These are phyloP conservation scores for Peromyscus attwateri DNA, from an alignment of 2,797 vertebrate genomes.

Conservation along the genomic window DNA sequence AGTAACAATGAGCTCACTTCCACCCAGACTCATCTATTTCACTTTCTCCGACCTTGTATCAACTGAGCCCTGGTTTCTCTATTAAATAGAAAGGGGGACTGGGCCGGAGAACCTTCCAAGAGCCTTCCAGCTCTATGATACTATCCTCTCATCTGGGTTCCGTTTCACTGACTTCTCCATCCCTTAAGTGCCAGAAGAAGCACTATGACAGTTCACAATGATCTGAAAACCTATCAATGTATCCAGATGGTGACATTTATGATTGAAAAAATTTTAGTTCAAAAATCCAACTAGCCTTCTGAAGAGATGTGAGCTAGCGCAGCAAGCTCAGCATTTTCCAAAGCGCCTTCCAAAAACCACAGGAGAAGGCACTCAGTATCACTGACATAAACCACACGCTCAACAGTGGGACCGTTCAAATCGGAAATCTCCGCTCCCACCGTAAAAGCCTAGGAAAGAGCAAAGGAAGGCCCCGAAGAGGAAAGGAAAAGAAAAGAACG, in stretches of 20 bases:
- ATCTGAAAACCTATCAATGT: not conserved
- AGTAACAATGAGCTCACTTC: not conserved
- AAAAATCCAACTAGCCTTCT: slow-evolving; percentile 46
- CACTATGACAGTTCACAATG: not conserved
- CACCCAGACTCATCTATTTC: not conserved
- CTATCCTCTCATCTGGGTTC: not conserved
- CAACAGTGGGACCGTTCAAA: slow-evolving; percentile 28
- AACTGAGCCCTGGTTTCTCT: not conserved
- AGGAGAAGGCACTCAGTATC: not conserved
- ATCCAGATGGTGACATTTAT: not conserved
- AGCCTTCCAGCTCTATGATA: not conserved
- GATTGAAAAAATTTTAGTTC: not conserved
- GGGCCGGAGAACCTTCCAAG: not conserved
- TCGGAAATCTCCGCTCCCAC: not conserved
- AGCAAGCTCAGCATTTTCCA: slow-evolving; percentile 50
- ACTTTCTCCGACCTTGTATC: not conserved
- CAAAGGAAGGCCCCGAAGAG: slow-evolving; percentile 41
- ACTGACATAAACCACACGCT: not conserved
- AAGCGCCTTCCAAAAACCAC: slow-evolving; percentile 7
- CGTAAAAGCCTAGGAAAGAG: not conserved
- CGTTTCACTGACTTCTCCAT: not conserved
- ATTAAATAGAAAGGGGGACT: not conserved
- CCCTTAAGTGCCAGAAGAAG: not conserved
- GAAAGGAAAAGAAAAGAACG: slow-evolving; percentile 63
- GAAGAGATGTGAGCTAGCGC: not conserved